Base-by-base conservation (phyloP, 2,888 invertebrate genomes). In the Drosophila niveifrons region DNA sequence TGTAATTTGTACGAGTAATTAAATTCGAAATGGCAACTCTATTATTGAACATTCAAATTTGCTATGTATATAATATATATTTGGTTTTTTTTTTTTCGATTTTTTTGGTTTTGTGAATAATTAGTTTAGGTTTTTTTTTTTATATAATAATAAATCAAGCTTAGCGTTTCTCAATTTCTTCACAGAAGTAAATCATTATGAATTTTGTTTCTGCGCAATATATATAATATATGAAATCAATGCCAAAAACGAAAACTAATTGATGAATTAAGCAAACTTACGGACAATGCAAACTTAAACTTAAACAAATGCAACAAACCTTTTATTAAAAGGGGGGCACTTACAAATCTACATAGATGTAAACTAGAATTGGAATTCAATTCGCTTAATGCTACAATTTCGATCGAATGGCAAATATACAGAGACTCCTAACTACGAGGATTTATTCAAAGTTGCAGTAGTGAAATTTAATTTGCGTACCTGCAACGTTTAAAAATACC, bases 1-100 rank as follows among this genome's bases (percentile, higher is more conserved):
- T 69, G 28, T 66, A 53, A 56, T 56, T 61, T 75, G 43, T 64
- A 62, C 29, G 43, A n/a, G 15, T 55, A 55, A 67, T 68, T 71
- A 68, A 68, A 64, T 66, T 87, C 50, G 68, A 81, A 79, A 82
- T 82, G 63, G 59, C 72, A 88, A 83, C 79, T 83, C 87, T 83
- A 88, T 48, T 48, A 61, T 78, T 72, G 81, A 83, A 87, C 89
- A 88, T 88, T 88, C 87, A 88, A 88, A 83, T 84, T 89, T 78
- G 84, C 84, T 84, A 87, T 83, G 72, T 72, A 78, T 78, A 59
- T 47, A 62, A 53, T 46, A 23, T 34, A 36, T 18, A 47, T 63
- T 55, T 63, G 41, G 15, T 28, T n/a, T 34, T 11, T 3, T 10
- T 36, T 34, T 3, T 2, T 10, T 10, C 10, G 10, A 0, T n/a